Conservation (phyloP, 37 sponge, comb jelly and placozoan species). For the Axinella damicornis region DNA sequence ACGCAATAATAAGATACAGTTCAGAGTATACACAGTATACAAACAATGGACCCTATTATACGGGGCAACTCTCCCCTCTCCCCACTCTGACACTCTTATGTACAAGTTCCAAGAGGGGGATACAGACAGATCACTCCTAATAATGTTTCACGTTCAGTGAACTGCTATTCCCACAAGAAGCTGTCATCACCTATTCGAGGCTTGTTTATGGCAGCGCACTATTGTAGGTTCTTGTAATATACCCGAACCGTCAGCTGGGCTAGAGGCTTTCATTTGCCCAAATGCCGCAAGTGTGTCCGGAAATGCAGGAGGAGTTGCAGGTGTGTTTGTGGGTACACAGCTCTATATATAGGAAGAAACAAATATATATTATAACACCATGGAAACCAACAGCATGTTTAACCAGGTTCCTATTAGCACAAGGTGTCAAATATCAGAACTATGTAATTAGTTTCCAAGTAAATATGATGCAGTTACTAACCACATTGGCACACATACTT, state of each 20-base stretch:
- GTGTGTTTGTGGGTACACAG: slow-evolving; percentile 87
- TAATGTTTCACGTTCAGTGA: not conserved
- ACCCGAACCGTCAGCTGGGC: slow-evolving; percentile 29
- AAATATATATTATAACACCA: no score
- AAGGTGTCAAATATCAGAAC: no score
- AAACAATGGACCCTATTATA: not conserved
- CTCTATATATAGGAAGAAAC: not conserved
- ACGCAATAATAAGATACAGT: not conserved
- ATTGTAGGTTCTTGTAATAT: slow-evolving; percentile 36
- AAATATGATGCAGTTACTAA: no score
- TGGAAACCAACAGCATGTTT: no score
- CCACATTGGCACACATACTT: no score
- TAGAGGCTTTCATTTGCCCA: slow-evolving; percentile 61
- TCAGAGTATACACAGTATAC: not conserved
- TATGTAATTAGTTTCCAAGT: no score
- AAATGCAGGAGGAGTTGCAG: slow-evolving; percentile 84
- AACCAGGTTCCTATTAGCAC: no score
- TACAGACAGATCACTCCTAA: slow-evolving; percentile 9
- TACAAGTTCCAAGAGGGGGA: not conserved
- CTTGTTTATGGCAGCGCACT: slow-evolving; percentile 37
- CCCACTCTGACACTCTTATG: not conserved
- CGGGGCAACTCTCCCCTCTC: not conserved
- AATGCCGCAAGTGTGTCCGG: slow-evolving; percentile 79
- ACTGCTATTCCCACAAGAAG: not conserved
- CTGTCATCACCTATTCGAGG: slow-evolving; percentile 16